Conservation (phyloP, 2,113 vertebrate genomes). For the Mola mola region DNA sequence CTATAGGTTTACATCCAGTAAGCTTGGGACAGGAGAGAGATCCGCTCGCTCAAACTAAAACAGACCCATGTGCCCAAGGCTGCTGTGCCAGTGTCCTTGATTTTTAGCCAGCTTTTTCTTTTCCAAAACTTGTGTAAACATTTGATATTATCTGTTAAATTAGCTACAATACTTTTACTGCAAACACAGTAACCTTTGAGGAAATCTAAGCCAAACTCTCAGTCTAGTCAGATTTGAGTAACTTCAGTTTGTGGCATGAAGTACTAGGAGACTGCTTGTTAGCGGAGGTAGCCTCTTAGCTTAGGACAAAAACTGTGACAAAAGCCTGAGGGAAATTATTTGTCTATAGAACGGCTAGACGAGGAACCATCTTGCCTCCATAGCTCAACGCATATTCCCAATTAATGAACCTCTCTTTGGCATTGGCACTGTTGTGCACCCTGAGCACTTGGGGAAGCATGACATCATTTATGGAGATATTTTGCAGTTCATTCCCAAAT, state of each 20-base stretch:
- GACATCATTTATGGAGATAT: constrained; percentile 59
- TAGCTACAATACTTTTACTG: background rate
- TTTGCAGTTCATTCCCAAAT: constrained; percentile 52
- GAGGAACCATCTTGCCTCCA: constrained; percentile 10
- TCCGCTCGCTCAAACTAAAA: constrained; percentile 20
- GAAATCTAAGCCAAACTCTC: constrained; percentile 11
- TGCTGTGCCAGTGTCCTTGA: constrained; percentile 14
- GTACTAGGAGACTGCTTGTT: too few relatives aligned
- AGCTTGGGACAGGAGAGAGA: constrained; percentile 31
- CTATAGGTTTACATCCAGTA: constrained; percentile 55
- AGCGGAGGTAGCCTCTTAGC: too few relatives aligned
- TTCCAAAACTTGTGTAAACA: too few relatives aligned
- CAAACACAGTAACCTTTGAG: background rate
- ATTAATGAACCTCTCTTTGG: constrained; percentile 27
- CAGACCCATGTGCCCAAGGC: constrained; percentile 10
- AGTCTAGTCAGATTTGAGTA: background rate
- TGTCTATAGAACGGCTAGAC: constrained; percentile 5
- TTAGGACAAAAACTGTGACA: constrained; percentile 1
- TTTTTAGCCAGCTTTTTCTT: constrained; percentile 34
- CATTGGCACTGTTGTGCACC: constrained; percentile 12
- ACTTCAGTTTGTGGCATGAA: background rate
- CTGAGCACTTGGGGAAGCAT: constrained; percentile 32
- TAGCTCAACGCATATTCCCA: constrained; percentile 18
- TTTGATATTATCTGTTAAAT: constrained; percentile 15
- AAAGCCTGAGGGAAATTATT: constrained; percentile 21